Base-by-base conservation (phyloP, 2,797 vertebrate genomes). In the Monodelphis domestica region DNA sequence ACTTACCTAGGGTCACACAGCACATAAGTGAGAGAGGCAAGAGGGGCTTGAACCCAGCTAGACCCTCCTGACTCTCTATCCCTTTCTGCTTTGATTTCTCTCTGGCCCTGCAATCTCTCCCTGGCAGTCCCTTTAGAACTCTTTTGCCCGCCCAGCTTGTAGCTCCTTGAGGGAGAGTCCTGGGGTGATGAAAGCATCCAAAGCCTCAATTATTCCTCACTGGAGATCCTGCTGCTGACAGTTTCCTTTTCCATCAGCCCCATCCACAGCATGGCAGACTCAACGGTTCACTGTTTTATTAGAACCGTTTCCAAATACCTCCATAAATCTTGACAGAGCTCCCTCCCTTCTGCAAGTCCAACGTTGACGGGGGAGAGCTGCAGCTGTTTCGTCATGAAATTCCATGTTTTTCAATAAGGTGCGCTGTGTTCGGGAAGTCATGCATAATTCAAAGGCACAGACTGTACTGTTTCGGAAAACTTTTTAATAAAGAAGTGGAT, bases 401-500 rank as follows among this genome's bases (percentile, higher is more conserved):
- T 96, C 95, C 15, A 24, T 94, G 89, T 95, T 97, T 98, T 97
- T 95, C 96, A 98, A 98, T 97, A 97, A 97, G 95, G 96, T 94
- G 97, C 97, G 96, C 63, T 95, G 88, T 96, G 88, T n/a, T 87
- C 93, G 84, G 90, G 91, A 97, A 97, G 96, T 90, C 87, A 98
- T 98, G 95, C 93, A 98, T 98, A 97, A 98, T 98, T 98, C 97
- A 98, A 84, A 84, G n/a, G 70, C 70, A 45, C 97, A 87, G 88
- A 92, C 91, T 93, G 93, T 93, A 97, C 91, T 97, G 95, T 97
- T 98, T 97, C 94, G 96, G 94, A 98, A 98, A 97, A 93, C 92
- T 52, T 92, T 96, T 98, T 97, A 97, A 97, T 98, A 98, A 97
- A 98, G 96, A 98, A 97, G 97, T 97, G 98, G 96, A 98, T 98